A percentile compares a stretch with the other conserved stretches of the same genome.
phyloP scores from a whole-genome alignment of 2,113 vertebrate species.

The Mus spicilegus region DNA sequence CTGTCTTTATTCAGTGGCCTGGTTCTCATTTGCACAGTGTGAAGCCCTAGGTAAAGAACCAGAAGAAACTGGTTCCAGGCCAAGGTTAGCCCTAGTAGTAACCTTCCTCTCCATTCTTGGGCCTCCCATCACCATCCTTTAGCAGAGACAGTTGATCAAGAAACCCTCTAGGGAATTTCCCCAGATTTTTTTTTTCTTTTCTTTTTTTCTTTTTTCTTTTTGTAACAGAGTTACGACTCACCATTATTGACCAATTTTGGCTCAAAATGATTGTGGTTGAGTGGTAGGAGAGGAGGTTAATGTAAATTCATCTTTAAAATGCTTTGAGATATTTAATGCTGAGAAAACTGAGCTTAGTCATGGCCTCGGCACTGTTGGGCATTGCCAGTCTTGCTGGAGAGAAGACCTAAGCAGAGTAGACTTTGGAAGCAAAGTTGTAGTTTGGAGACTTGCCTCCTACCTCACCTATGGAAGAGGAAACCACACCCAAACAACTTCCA shows the following conservation, averaged over 20 bases:
- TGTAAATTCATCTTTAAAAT: conserved; percentile 60
- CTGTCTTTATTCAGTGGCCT: neutral
- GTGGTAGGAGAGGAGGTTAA: conserved; percentile 30
- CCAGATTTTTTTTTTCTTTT: neutral
- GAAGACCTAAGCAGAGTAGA: neutral
- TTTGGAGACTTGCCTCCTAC: neutral
- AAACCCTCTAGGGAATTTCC: conserved; percentile 40
- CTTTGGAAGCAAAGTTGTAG: neutral
- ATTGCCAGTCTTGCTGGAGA: neutral
- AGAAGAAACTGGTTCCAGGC: neutral
- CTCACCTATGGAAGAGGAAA: neutral
- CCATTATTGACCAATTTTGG: conserved; percentile 30
- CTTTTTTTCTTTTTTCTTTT: neutral
- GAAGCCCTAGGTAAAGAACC: neutral
- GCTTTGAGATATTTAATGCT: conserved; percentile 43
- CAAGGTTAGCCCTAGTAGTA: neutral
- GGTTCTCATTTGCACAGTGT: neutral
- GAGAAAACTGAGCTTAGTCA: conserved; percentile 37
- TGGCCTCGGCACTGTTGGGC: conserved; percentile 8
- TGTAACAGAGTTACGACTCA: conserved; percentile 29
- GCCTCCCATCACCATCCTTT: neutral
- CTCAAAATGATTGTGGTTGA: conserved; percentile 26
- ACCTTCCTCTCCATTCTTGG: neutral
- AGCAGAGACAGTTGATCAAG: conserved; percentile 20
- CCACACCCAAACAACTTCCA: neutral